phyloP scores from a whole-genome alignment of 2,113 vertebrate species.

The Nettapus auritus region DNA sequence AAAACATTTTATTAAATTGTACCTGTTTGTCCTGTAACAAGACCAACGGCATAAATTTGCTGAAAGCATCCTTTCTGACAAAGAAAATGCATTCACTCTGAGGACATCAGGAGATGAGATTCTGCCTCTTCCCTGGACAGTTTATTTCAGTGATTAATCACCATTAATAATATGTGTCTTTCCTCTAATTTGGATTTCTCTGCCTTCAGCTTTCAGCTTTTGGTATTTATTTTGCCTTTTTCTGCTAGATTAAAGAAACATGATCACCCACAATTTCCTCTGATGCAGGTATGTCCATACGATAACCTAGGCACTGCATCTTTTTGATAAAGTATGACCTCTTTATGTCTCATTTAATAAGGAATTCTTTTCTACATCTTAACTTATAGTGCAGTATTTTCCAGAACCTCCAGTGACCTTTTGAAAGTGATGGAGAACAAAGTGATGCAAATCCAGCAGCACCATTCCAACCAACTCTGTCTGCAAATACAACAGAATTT shows the following conservation, averaged over 20 bases:
- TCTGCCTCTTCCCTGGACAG: not conserved
- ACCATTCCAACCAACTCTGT: not conserved
- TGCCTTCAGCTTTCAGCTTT: not conserved
- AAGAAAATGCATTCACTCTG: not conserved
- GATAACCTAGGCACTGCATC: not conserved
- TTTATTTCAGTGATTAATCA: conserved; percentile 51
- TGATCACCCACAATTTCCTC: not conserved
- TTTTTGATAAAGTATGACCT: conserved; percentile 7
- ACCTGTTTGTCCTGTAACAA: not conserved
- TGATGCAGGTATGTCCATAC: not conserved
- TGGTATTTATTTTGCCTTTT: not conserved
- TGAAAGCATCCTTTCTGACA: not conserved
- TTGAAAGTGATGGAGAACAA: conserved; percentile 5
- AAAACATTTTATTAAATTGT: not conserved
- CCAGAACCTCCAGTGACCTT: conserved; percentile 33
- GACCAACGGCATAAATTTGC: not conserved
- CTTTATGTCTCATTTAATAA: conserved; percentile 54
- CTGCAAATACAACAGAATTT: not conserved
- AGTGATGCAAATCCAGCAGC: not conserved
- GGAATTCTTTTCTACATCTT: not conserved
- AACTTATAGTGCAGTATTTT: not conserved
- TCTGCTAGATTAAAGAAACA: not conserved
- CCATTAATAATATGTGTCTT: not conserved
- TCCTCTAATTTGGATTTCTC: not conserved
- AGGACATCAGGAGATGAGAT: not conserved